Evolutionary conservation across 37 sponge, comb jelly and placozoan species (phyloP).

Genomic region (Mnemiopsis leidyi): DNA sequence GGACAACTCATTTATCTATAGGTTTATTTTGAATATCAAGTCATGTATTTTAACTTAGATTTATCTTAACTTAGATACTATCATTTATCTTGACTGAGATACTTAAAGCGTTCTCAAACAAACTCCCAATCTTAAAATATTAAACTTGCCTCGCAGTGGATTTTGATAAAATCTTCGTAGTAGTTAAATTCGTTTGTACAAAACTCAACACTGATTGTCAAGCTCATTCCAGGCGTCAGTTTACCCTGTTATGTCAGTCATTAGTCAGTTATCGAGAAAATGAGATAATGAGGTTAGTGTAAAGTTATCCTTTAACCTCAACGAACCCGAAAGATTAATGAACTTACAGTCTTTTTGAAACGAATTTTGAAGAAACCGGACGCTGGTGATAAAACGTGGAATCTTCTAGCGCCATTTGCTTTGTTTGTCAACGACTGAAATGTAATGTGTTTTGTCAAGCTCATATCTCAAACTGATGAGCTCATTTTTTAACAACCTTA

Average conservation of each 20-base stretch:
- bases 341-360: conserved; percentile 55
- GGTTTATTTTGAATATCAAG: too few relatives aligned
- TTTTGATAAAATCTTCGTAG: conserved; percentile 83
- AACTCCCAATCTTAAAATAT: too few relatives aligned
- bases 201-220: conserved; percentile 76
- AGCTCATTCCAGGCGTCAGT: conserved; percentile 83
- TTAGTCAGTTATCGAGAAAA: too few relatives aligned
- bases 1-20: too few relatives aligned
- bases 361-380: conserved; percentile 45
- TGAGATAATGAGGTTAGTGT: too few relatives aligned
- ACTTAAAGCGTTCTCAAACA: too few relatives aligned
- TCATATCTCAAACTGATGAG: too few relatives aligned
- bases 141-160: conserved; percentile 86
- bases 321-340: neutral
- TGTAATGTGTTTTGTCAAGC: neutral
- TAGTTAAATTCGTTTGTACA: conserved; percentile 75
- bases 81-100: too few relatives aligned
- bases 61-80: too few relatives aligned
- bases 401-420: conserved; percentile 55
- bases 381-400: conserved; percentile 35
- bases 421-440: conserved; percentile 54
- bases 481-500: neutral
- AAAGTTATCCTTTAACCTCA: conserved; percentile 63
- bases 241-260: conserved; percentile 74
- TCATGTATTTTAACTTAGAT: too few relatives aligned